A percentile compares a stretch with the other conserved stretches of the same genome.
Evolutionary conservation across 2,888 invertebrate species (phyloP).

Genomic region (Meiosimyza platycephala): DNA sequence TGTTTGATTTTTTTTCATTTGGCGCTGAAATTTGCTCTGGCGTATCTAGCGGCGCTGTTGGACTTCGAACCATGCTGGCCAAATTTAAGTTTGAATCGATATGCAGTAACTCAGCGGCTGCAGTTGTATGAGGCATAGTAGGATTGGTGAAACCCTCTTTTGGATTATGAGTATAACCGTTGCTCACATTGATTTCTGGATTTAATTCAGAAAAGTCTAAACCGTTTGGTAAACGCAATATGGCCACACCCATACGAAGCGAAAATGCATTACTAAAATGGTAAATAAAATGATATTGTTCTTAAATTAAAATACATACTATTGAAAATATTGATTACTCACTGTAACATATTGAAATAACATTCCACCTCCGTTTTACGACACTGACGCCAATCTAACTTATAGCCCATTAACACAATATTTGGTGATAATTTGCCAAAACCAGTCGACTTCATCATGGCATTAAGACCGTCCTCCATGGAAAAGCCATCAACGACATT

Average conservation of each 20-base stretch:
- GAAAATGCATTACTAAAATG: constrained; percentile 87
- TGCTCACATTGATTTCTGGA: constrained; percentile 54
- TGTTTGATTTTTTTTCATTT: constrained; percentile 44
- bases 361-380: constrained; percentile 80
- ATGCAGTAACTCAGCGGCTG: constrained; percentile 70
- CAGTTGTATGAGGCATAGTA: constrained; percentile 56
- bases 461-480: constrained; percentile 83
- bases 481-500: constrained; percentile 78
- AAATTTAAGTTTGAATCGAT: constrained; percentile 80
- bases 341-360: constrained; percentile 96
- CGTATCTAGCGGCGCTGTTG: constrained; percentile 57
- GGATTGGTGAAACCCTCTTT: constrained; percentile 59
- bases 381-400: constrained; percentile 87
- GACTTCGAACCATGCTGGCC: constrained; percentile 66
- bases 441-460: constrained; percentile 87
- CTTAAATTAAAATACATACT: background rate
- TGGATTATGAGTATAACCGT: constrained; percentile 53
- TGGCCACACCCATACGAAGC: constrained; percentile 88
- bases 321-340: constrained; percentile 66
- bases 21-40: constrained; percentile 62
- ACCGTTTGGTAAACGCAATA: constrained; percentile 87
- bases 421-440: constrained; percentile 94
- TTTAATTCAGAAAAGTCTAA: constrained; percentile 78
- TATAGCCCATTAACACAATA: constrained; percentile 94
- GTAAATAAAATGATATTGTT: background rate